Percentiles rank a stretch among this genome's conserved stretches.
Evolutionary conservation across 2,113 vertebrate species (phyloP).

Genomic region (Chiloscyllium plagiosum): DNA sequence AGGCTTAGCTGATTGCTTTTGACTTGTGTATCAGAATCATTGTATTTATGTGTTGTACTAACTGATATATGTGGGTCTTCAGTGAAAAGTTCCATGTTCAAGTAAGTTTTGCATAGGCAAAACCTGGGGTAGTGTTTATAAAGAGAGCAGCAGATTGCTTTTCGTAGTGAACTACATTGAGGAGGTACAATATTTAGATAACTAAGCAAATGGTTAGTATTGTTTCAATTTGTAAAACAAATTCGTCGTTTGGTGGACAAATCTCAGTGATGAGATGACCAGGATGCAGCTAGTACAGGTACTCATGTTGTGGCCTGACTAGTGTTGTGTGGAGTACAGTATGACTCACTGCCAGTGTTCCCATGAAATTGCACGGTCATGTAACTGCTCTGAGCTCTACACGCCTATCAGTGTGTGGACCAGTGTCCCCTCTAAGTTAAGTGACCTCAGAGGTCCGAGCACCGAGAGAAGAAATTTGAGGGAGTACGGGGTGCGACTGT

Average conservation of each 20-base stretch:
- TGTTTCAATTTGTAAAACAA: not conserved
- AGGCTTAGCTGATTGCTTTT: not conserved
- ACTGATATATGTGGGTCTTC: not conserved
- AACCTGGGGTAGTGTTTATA: not conserved
- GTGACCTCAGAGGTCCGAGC: too few species aligned
- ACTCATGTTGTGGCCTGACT: too few species aligned
- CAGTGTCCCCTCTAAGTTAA: too few species aligned
- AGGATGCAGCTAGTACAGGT: too few species aligned
- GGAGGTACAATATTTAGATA: not conserved
- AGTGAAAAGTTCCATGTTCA: not conserved
- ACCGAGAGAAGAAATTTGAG: too few species aligned
- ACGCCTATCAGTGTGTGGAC: too few species aligned
- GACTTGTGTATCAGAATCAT: not conserved
- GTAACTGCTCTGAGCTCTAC: too few species aligned
- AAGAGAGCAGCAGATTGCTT: not conserved
- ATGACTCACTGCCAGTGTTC: too few species aligned
- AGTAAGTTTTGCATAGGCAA: not conserved
- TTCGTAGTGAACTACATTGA: not conserved
- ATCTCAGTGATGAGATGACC: not conserved
- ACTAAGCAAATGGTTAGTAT: not conserved
- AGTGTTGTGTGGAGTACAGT: too few species aligned
- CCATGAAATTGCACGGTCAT: too few species aligned
- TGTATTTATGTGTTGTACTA: not conserved
- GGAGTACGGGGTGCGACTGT: too few species aligned
- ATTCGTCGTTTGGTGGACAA: not conserved